Evolutionary conservation across 2,888 invertebrate species (phyloP).

Genomic region (Pseudococcus longispinus): DNA sequence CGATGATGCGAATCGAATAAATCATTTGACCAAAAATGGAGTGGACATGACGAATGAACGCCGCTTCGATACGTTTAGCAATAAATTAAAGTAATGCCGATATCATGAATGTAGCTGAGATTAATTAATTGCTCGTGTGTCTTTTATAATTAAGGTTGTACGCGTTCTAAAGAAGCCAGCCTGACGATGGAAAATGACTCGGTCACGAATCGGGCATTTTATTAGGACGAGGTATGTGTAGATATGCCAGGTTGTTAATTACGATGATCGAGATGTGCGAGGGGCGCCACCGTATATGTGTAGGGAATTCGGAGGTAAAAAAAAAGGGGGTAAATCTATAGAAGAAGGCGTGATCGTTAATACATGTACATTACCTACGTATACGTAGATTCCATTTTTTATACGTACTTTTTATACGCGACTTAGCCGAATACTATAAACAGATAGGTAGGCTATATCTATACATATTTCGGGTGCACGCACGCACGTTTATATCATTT

Average conservation of each 20-base stretch:
- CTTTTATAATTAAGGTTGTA: slow-evolving; percentile 25
- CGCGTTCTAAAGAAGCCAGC: too few species aligned
- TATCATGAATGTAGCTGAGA: background rate
- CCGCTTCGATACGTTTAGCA: background rate
- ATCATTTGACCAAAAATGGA: slow-evolving; percentile 30
- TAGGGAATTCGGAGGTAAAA: background rate
- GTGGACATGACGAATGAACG: background rate
- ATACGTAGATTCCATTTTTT: background rate
- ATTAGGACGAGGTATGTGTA: background rate
- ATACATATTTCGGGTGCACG: slow-evolving; percentile 34
- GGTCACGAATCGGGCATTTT: slow-evolving; percentile 30
- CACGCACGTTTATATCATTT: slow-evolving; percentile 40
- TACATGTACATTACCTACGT: background rate
- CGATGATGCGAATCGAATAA: background rate
- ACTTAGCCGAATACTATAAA: background rate
- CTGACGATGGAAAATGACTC: background rate
- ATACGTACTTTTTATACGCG: background rate
- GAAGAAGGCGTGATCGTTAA: slow-evolving; percentile 38
- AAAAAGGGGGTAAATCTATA: background rate
- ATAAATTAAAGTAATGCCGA: slow-evolving; percentile 33
- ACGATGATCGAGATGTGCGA: background rate
- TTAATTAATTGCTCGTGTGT: slow-evolving; percentile 38
- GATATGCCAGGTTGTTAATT: slow-evolving; percentile 27
- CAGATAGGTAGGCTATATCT: background rate
- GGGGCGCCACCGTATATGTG: background rate